These are phyloP conservation scores for Rhea pennata DNA, from an alignment of 2,113 vertebrate species.

Conservation along the genomic window DNA sequence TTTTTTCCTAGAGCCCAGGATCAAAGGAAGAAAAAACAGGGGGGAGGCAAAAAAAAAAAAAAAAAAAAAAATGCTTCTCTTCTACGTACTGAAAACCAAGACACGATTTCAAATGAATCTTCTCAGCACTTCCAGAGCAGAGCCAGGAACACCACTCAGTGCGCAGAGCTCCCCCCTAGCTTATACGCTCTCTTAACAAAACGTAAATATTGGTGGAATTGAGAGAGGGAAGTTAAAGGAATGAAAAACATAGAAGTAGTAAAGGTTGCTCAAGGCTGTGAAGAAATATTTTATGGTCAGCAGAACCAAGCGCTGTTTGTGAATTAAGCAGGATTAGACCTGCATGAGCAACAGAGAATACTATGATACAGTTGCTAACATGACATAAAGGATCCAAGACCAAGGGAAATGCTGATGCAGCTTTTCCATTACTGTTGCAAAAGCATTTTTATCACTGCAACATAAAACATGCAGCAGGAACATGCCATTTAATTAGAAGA, in stretches of 20 bases:
- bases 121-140: neutral
- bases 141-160: neutral
- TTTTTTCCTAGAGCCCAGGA: neutral
- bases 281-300: constrained; percentile 5
- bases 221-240: neutral
- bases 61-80: accelerated
- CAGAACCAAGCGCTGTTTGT: neutral
- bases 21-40: neutral
- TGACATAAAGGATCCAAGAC: constrained; percentile 32
- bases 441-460: constrained; percentile 21
- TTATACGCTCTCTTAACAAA: neutral
- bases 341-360: constrained; percentile 50
- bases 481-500: neutral
- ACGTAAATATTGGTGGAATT: neutral
- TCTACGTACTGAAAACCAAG: neutral
- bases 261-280: neutral
- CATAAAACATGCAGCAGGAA: constrained; percentile 17
- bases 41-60: accelerated
- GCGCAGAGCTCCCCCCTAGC: neutral
- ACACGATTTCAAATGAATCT: neutral
- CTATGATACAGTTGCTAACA: neutral
- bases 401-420: constrained; percentile 36
- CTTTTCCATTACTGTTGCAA: constrained; percentile 3
- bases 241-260: neutral
- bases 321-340: constrained; percentile 59